Evolutionary conservation across 1,140 invertebrate species (phyloP).

Genomic region (Antheraea mylitta): DNA sequence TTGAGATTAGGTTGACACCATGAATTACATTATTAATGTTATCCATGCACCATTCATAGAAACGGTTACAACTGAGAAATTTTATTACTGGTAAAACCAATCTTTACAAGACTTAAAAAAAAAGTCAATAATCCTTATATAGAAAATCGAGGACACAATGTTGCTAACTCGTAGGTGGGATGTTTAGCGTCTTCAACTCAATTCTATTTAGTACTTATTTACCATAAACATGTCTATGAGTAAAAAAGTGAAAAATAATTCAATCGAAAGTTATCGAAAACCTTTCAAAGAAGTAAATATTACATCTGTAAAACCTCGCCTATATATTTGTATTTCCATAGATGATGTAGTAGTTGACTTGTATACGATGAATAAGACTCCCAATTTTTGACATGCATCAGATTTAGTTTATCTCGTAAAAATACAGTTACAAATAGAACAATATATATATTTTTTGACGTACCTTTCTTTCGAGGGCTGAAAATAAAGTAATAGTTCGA

Average conservation of each 20-base stretch:
- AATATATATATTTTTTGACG: conserved; percentile 11
- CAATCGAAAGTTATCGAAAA: no score
- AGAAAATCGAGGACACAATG: conserved; percentile 9
- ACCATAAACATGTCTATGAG: not conserved
- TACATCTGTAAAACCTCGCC: no score
- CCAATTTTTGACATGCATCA: not conserved
- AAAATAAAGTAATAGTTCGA: conserved; percentile 15
- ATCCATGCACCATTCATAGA: not conserved
- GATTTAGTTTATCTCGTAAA: not conserved
- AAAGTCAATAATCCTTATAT: conserved; percentile 18
- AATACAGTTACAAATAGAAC: not conserved
- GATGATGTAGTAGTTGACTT: no score
- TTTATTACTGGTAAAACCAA: conserved; percentile 14
- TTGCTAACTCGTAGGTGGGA: conserved; percentile 1
- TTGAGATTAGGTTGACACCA: not conserved
- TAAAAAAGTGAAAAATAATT: no score
- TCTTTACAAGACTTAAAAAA: not conserved
- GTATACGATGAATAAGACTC: no score
- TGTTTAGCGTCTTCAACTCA: not conserved
- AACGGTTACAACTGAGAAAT: not conserved
- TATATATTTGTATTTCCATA: no score
- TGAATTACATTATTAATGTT: not conserved
- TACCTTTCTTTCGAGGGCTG: conserved; percentile 25
- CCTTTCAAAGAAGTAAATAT: no score
- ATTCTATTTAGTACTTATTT: not conserved